phyloP scores from a whole-genome alignment of 2,797 vertebrate genomes.

The Spea hammondii region DNA sequence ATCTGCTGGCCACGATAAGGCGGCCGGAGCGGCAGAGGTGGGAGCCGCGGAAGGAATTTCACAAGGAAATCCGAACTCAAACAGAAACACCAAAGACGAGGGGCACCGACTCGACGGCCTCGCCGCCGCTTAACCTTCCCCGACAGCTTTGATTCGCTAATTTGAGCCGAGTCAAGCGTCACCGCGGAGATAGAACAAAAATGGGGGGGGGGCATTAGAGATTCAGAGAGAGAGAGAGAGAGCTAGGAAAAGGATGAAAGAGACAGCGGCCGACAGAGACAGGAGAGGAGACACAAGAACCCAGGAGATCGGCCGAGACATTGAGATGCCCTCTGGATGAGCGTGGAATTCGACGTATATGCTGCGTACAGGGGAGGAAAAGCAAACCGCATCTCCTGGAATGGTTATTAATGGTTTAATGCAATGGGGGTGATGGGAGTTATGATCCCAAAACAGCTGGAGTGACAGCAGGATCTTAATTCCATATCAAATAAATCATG shows the following conservation, averaged over 20 bases:
- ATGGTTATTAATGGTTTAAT: no score
- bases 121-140: conserved; percentile 29
- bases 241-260: neutral
- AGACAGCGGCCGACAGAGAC: neutral
- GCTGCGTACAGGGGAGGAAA: no score
- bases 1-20: conserved; percentile 48
- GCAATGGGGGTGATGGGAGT: no score
- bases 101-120: neutral
- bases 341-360: no score
- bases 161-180: conserved; percentile 35
- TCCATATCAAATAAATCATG: no score
- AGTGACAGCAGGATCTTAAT: no score
- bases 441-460: no score
- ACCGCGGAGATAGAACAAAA: neutral
- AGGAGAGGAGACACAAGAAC: neutral
- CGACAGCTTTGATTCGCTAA: conserved; percentile 38
- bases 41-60: conserved; percentile 20
- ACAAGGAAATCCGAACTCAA: neutral
- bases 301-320: no score
- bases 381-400: no score
- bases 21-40: conserved; percentile 22
- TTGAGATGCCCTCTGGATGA: neutral
- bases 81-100: conserved; percentile 19
- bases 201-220: neutral
- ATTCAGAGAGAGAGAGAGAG: conserved; percentile 8